phyloP scores from a whole-genome alignment of 2,797 vertebrate genomes.

The Setipinna tenuifilis region DNA sequence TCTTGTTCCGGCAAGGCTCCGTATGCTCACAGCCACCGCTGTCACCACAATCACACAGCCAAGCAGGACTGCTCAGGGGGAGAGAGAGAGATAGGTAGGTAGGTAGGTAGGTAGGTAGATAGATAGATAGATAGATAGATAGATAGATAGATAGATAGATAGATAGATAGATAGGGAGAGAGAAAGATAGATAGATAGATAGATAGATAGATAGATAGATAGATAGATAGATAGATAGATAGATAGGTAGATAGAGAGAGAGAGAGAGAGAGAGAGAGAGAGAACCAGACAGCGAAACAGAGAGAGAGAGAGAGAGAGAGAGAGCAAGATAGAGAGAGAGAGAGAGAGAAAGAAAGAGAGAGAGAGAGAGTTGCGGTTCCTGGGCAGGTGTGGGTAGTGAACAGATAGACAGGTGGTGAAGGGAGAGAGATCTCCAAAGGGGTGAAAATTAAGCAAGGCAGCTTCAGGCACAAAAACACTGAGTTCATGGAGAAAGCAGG shows the following conservation, averaged over 20 bases:
- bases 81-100: background rate
- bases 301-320: background rate
- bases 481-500: constrained; percentile 30
- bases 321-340: constrained; percentile 17
- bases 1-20: background rate
- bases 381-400: background rate
- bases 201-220: too few species aligned
- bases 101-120: too few species aligned
- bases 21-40: background rate
- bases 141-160: background rate
- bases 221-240: too few species aligned
- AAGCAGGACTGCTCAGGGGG: background rate
- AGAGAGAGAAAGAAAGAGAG: background rate
- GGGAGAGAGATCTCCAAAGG: background rate
- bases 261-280: background rate
- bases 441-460: background rate
- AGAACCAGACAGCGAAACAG: background rate
- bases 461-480: constrained; percentile 27
- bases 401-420: background rate
- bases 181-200: background rate
- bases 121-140: too few species aligned
- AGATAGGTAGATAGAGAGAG: background rate
- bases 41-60: background rate
- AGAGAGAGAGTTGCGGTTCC: background rate
- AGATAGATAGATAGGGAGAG: background rate